Evolutionary conservation across 2,113 vertebrate genomes (phyloP).

Genomic region (Stictonetta naevosa): DNA sequence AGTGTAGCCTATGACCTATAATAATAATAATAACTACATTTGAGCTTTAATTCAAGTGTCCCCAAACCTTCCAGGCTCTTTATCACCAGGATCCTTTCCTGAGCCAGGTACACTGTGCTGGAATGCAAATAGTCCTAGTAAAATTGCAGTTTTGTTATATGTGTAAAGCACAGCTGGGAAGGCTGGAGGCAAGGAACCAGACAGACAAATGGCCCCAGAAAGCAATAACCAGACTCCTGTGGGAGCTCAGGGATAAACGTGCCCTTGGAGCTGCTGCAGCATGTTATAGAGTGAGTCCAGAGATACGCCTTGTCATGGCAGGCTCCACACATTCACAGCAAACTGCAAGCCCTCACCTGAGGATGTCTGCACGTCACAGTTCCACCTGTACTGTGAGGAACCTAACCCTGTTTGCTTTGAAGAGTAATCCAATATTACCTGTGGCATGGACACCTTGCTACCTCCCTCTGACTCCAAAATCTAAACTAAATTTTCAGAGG

Average conservation of each 20-base stretch:
- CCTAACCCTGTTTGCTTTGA: fast-evolving
- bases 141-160: background rate
- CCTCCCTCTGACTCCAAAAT: background rate
- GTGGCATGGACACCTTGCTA: background rate
- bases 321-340: background rate
- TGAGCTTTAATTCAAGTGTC: background rate
- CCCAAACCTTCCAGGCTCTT: background rate
- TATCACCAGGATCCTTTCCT: background rate
- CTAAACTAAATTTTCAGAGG: background rate
- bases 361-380: background rate
- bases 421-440: background rate
- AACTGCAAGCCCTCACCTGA: background rate
- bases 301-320: no score
- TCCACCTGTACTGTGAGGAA: background rate
- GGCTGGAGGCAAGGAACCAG: background rate
- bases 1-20: background rate
- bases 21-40: background rate
- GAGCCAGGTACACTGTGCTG: background rate
- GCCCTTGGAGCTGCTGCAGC: background rate
- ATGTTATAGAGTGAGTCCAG: background rate
- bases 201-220: no score
- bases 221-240: fast-evolving
- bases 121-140: background rate
- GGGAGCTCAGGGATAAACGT: background rate
- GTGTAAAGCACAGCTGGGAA: background rate